Percentiles rank a stretch among this genome's conserved stretches.
Evolutionary conservation across 2,888 invertebrate genomes (phyloP).

Genomic region (Cactoblastis cactorum): DNA sequence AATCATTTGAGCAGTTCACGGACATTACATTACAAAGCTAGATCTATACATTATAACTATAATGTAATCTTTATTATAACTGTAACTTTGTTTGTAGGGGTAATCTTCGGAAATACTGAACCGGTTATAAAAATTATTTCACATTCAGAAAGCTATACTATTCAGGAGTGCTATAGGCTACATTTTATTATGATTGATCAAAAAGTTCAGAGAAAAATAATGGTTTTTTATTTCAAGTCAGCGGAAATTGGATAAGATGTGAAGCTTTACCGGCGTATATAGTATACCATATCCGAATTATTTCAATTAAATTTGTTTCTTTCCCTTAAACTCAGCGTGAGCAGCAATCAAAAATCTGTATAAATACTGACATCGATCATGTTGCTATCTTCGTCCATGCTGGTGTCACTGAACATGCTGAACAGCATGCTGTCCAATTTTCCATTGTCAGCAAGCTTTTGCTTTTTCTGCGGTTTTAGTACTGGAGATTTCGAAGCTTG

Average conservation of each 20-base stretch:
- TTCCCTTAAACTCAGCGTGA: no score
- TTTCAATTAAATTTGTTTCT: background rate
- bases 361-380: constrained; percentile 22
- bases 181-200: no score
- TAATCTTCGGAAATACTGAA: no score
- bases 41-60: background rate
- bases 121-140: no score
- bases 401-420: constrained; percentile 45
- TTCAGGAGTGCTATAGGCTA: no score
- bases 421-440: constrained; percentile 29
- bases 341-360: background rate
- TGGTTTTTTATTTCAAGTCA: no score
- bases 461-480: constrained; percentile 20
- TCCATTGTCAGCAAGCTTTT: constrained; percentile 24
- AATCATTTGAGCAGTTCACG: background rate
- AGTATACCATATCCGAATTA: background rate
- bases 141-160: no score
- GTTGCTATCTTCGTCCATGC: constrained; percentile 34
- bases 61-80: background rate
- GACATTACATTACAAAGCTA: background rate
- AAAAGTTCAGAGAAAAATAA: no score
- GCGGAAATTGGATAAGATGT: no score
- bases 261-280: no score
- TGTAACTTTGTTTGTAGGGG: no score
- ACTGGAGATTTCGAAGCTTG: constrained; percentile 5